These are phyloP conservation scores for Baronia brevicornis DNA, from an alignment of 2,888 invertebrate species.

Conservation along the genomic window DNA sequence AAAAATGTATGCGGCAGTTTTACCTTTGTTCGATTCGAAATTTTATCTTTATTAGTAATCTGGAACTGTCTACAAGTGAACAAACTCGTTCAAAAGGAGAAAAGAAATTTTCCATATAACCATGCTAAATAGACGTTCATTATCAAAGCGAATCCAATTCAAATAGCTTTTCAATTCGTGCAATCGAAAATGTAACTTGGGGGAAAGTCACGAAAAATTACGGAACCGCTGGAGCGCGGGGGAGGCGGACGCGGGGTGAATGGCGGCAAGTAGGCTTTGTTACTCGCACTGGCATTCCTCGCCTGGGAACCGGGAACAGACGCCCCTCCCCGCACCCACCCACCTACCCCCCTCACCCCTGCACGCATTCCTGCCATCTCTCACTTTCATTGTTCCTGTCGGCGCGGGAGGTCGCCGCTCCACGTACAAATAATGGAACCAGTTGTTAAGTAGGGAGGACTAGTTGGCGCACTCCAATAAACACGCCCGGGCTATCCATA, in stretches of 20 bases:
- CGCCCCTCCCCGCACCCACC: conserved; percentile 33
- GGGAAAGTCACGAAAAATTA: conserved; percentile 64
- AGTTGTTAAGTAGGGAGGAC: conserved; percentile 50
- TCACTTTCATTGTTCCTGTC: conserved; percentile 73
- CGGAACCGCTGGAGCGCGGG: conserved; percentile 34
- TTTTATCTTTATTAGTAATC: too few relatives aligned
- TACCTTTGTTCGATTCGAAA: conserved; percentile 18
- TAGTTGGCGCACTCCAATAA: conserved; percentile 56
- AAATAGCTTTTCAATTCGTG: conserved; percentile 26
- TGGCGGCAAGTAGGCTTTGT: conserved; percentile 71
- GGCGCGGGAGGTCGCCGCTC: conserved; percentile 69
- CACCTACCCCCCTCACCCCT: conserved; percentile 38
- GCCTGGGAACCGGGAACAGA: conserved; percentile 70
- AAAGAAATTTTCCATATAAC: too few relatives aligned
- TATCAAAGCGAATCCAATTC: conserved; percentile 31
- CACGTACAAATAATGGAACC: conserved; percentile 60
- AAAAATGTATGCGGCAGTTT: too few relatives aligned
- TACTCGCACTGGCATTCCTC: conserved; percentile 72
- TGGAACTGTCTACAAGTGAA: too few relatives aligned
- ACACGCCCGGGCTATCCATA: conserved; percentile 54
- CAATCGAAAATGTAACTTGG: conserved; percentile 47
- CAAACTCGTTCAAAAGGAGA: too few relatives aligned
- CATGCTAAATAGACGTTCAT: too few relatives aligned
- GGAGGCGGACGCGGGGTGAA: conserved; percentile 53
- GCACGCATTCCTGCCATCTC: conserved; percentile 68